Evolutionary conservation across 2,113 vertebrate genomes (phyloP), one percentile per base, ranked within the genome.

Genomic region (Eolophus roseicapilla): DNA sequence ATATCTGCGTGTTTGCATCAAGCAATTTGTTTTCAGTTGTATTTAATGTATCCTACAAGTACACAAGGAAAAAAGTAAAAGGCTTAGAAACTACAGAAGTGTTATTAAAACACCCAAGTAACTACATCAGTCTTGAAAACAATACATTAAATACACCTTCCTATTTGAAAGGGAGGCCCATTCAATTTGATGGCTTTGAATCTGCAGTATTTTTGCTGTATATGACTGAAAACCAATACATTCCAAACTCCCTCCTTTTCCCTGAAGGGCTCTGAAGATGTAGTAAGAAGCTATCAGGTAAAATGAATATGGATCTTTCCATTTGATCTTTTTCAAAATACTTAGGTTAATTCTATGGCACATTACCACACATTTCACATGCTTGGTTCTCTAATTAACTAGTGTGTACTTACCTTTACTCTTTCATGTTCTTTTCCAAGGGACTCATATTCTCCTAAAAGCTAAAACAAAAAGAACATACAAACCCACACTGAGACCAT

Each of bases 1-100:
- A 98, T 86, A 99, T 99, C 96, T 99, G 98, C 29, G 97, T 97
- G 43, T 98, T 98, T 82, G 99, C 98, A 91, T 99, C 98, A 55
- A 98, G 97, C 33, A 99, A 97, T 95, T 98, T 99, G 96, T 99
- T 99, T 91, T 99, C 99, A 13, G 98, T 98, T n/a, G 97, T 97
- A 92, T 98, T 97, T 97, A 99, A 96, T 0, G 98, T 98, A 96
- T 98, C 99, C 99, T 99, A 90, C 17, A 57, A 94, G 69, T 43
- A 89, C 47, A 93, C 17, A 94, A 88, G 73, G 55, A 24, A 71
- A 89, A 93, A 82, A 44, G 62, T 37, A 25, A 90, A 57, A 69
- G 87, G 18, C 35, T 27, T 59, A 79, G 68, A 91, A 91, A n/a
- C 41, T 23, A 19, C 18, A 71, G n/a, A 73, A 93, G 8, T 4